These are phyloP conservation scores for Motacilla tschutschensis DNA, from an alignment of 2,113 vertebrate genomes.

Conservation along the genomic window DNA sequence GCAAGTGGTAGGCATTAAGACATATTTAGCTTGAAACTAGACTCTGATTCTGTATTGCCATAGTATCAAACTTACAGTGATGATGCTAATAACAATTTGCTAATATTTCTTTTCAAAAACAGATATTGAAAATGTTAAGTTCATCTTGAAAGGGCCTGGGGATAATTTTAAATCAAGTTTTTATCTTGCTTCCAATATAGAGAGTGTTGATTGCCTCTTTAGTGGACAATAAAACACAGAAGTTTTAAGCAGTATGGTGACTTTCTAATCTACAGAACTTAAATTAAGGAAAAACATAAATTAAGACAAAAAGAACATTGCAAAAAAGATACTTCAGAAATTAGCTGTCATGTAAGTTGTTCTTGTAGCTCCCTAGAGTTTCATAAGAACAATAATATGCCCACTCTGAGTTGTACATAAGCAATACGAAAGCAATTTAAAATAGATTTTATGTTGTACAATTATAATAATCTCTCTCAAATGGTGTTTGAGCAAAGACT, in stretches of 20 bases:
- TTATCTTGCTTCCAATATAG: not conserved
- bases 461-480: not conserved
- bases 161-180: not conserved
- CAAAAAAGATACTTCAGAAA: not conserved
- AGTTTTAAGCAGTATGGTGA: not conserved
- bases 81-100: not conserved
- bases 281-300: not conserved
- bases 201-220: not conserved
- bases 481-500: not conserved
- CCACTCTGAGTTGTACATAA: not conserved
- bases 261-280: not conserved
- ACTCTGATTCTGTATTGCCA: not conserved
- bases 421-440: not conserved
- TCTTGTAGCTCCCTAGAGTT: not conserved
- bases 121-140: not conserved
- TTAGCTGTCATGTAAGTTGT: not conserved
- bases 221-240: not conserved
- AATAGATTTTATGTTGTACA: not conserved
- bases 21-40: not conserved
- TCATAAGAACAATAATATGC: not conserved
- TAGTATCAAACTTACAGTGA: not conserved
- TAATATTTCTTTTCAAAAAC: not conserved
- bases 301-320: not conserved
- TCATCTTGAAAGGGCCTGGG: not conserved
- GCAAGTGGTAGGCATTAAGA: not conserved